Conservation (phyloP, 1,140 invertebrate genomes). For the Eulimnadia texana region DNA sequence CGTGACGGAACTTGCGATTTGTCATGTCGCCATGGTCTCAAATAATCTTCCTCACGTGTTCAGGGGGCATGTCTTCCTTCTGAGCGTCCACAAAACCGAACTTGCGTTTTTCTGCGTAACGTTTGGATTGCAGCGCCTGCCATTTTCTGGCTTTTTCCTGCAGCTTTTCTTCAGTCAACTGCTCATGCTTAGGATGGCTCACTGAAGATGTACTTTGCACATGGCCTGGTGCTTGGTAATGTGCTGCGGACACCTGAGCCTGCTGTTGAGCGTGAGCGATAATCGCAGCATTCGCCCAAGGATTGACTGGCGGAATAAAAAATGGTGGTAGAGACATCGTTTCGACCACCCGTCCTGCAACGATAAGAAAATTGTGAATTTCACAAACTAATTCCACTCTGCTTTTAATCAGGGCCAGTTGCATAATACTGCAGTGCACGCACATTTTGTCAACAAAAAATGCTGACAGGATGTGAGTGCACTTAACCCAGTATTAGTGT, state of each 20-base stretch:
- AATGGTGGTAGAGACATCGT: constrained; percentile 67
- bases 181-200: constrained; percentile 41
- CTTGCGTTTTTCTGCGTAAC: constrained; percentile 94
- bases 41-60: constrained; percentile 97
- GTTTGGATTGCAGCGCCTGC: constrained; percentile 93
- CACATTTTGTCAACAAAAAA: too few species aligned
- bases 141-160: constrained; percentile 95
- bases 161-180: constrained; percentile 75
- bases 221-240: constrained; percentile 24
- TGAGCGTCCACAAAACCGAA: constrained; percentile 98
- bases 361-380: not conserved
- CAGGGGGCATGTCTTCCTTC: constrained; percentile 99
- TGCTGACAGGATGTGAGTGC: too few species aligned
- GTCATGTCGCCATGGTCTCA: constrained; percentile 99
- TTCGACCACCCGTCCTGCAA: constrained; percentile 11
- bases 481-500: too few species aligned
- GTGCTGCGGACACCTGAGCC: constrained; percentile 29
- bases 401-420: too few species aligned
- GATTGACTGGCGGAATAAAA: constrained; percentile 37
- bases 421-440: too few species aligned
- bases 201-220: constrained; percentile 30
- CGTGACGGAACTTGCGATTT: constrained; percentile 93
- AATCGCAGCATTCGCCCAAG: constrained; percentile 43
- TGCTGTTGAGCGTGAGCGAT: not conserved
- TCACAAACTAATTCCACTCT: too few species aligned